Base-by-base conservation (phyloP, 2,797 vertebrate genomes). In the Nyctalus aviator region DNA sequence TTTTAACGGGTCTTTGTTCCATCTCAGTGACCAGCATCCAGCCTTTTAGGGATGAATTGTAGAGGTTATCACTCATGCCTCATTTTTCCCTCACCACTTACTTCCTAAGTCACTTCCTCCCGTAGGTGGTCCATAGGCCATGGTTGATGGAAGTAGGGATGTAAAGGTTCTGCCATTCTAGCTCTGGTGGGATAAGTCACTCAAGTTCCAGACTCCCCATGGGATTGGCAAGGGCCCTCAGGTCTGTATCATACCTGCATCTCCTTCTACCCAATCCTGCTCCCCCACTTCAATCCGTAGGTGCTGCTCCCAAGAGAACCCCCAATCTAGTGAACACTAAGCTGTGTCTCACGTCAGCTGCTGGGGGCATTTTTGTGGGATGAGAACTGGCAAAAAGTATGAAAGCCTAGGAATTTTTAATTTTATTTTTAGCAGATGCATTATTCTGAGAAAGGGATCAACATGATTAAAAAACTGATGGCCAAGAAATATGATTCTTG, bases 361-460 rank as follows among this genome's bases (percentile, higher is more conserved):
- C 32, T n/a, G 11, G 3, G 17, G 57, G 13, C 46, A 71, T 78
- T 88, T 96, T 69, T 95, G 78, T 76, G 53, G 69, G 57, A n/a
- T 85, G 81, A 44, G 93, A 59, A 59, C 55, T 64, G 83, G 30
- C 27, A 50, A 79, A 79, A 64, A 73, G 3, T 62, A 55, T n/a
- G 32, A 66, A 91, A 93, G 10, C 35, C 35, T 79, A 69, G 25
- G 62, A 50, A 44, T 69, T 83, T 46, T n/a, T 37, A 37, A 50
- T 55, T 89, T 79, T 90, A 76, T 62, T 94, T 90, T 77, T 59
- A 71, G 79, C 83, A 95, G 68, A 87, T 75, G 77, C 37, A 64
- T 44, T 81, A 44, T 96, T 95, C 90, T 96, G 93, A 96, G 96
- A 96, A 94, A 92, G 90, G 90, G 71, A 96, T 96, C 95, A 95